phyloP scores from a whole-genome alignment of 1,140 invertebrate species.

The Artemia franciscana region DNA sequence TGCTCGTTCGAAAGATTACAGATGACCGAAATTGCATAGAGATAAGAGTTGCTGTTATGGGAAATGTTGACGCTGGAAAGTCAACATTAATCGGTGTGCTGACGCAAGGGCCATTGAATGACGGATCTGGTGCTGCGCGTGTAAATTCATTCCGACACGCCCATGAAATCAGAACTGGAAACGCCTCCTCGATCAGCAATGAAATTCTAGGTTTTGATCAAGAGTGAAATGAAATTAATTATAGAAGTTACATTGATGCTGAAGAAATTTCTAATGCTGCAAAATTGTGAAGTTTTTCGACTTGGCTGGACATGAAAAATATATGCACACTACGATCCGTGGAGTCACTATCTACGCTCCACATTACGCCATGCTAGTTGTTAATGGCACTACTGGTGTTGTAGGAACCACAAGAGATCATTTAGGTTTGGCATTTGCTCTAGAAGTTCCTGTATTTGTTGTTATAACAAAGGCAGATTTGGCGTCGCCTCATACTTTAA shows the following conservation, averaged over 20 bases:
- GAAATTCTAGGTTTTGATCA: too few relatives aligned
- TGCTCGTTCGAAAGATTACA: slow-evolving; percentile 71
- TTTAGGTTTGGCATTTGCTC: slow-evolving; percentile 49
- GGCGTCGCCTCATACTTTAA: slow-evolving; percentile 24
- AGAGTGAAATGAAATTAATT: slow-evolving; percentile 57
- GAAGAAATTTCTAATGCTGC: slow-evolving; percentile 74
- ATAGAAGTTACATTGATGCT: slow-evolving; percentile 65
- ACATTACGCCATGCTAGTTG: slow-evolving; percentile 80
- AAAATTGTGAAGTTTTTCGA: slow-evolving; percentile 89
- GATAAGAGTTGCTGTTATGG: slow-evolving; percentile 65
- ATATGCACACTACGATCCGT: slow-evolving; percentile 80
- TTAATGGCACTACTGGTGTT: slow-evolving; percentile 39
- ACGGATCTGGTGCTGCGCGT: slow-evolving; percentile 75
- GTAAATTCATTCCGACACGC: slow-evolving; percentile 86
- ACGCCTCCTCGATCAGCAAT: slow-evolving; percentile 85
- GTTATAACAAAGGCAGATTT: slow-evolving; percentile 75
- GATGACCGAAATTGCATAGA: slow-evolving; percentile 77
- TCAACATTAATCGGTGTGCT: slow-evolving; percentile 79
- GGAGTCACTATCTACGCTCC: slow-evolving; percentile 81
- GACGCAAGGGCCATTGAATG: slow-evolving; percentile 83
- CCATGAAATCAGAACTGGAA: slow-evolving; percentile 85
- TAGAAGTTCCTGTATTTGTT: slow-evolving; percentile 70
- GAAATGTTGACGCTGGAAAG: slow-evolving; percentile 79
- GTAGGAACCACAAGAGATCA: slow-evolving; percentile 55
- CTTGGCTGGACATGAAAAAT: slow-evolving; percentile 86